Evolutionary conservation across 2,113 vertebrate genomes (phyloP).

Genomic region (Passer domesticus): DNA sequence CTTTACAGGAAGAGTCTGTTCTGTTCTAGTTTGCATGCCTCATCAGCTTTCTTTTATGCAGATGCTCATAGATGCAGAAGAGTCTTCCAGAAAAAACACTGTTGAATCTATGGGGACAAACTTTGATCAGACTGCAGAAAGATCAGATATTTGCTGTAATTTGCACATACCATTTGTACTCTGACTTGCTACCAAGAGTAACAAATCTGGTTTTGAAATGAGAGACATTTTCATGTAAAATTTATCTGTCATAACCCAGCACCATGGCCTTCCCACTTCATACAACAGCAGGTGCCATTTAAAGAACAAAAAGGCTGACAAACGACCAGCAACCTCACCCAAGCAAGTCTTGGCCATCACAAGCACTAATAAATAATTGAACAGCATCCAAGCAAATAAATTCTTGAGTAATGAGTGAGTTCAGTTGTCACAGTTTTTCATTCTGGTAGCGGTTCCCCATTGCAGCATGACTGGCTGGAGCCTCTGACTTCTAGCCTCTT

Average conservation of each 20-base stretch:
- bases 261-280: rapidly evolving
- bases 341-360: not conserved
- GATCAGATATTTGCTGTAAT: not conserved
- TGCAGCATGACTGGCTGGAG: not conserved
- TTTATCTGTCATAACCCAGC: not conserved
- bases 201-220: not conserved
- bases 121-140: not conserved
- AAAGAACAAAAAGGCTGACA: not conserved
- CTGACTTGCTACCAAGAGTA: not conserved
- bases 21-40: not conserved
- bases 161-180: rapidly evolving
- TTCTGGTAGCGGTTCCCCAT: not conserved
- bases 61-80: not conserved
- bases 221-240: not conserved
- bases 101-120: not conserved
- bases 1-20: not conserved
- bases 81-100: not conserved
- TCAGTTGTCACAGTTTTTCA: not conserved
- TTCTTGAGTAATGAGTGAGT: not conserved
- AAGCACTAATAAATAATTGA: not conserved
- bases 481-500: not conserved
- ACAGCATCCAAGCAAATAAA: not conserved
- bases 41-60: not conserved
- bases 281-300: not conserved
- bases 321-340: not conserved